These are phyloP conservation scores for Pogonocherus hispidulus DNA, from an alignment of 2,888 invertebrate species.

Conservation along the genomic window DNA sequence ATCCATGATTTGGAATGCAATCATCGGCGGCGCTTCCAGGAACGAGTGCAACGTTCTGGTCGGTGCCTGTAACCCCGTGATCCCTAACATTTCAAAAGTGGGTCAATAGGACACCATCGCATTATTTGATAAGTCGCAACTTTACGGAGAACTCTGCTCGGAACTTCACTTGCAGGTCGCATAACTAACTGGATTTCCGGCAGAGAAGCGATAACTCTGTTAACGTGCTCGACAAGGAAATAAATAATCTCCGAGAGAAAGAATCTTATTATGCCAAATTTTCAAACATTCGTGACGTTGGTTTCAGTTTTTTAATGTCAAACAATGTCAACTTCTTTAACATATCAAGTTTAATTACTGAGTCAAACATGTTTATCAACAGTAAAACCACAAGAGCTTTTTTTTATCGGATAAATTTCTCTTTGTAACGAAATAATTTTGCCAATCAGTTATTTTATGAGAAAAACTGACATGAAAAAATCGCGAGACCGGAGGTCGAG, in stretches of 20 bases:
- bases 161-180: background rate
- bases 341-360: no score
- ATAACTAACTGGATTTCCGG: background rate
- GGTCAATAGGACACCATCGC: constrained; percentile 36
- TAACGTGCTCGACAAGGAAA: background rate
- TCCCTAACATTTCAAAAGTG: constrained; percentile 49
- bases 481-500: no score
- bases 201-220: background rate
- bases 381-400: no score
- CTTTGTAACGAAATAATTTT: no score
- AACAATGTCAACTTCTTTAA: no score
- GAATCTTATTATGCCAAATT: no score
- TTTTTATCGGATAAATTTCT: no score
- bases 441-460: no score
- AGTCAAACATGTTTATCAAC: no score
- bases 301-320: no score
- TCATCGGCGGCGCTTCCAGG: background rate
- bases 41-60: constrained; percentile 28
- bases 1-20: constrained; percentile 6
- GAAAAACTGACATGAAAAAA: no score
- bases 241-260: background rate
- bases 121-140: constrained; percentile 24
- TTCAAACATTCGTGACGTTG: no score
- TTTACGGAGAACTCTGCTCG: background rate
- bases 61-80: constrained; percentile 39